Evolutionary conservation across 2,888 invertebrate genomes (phyloP).

Genomic region (Drosophila formosana): DNA sequence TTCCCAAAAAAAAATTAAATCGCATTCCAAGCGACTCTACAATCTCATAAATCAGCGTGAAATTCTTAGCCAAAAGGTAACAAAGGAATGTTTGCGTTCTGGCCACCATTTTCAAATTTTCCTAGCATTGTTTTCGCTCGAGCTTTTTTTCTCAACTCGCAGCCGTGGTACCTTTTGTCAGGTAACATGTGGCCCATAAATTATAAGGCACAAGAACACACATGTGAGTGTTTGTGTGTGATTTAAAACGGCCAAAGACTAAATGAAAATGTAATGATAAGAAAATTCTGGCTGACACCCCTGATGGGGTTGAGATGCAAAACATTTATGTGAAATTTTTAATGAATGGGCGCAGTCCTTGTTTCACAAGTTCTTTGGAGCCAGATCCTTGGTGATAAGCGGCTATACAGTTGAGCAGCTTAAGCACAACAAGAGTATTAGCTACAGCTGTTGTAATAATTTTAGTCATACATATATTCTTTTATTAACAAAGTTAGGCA

Average conservation of each 20-base stretch:
- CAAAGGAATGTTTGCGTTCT: constrained; percentile 56
- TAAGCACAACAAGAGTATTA: constrained; percentile 6
- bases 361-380: constrained; percentile 1
- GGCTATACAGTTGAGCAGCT: constrained; percentile 21
- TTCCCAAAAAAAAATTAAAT: constrained; percentile 23
- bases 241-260: constrained; percentile 48
- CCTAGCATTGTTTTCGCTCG: constrained; percentile 59
- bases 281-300: constrained; percentile 28
- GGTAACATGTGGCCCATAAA: constrained; percentile 79
- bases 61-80: constrained; percentile 65
- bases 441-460: neutral
- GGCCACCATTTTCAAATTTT: constrained; percentile 50
- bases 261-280: constrained; percentile 53
- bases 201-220: constrained; percentile 55
- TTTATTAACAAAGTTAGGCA: too few relatives aligned
- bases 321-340: constrained; percentile 47
- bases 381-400: constrained; percentile 65
- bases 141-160: constrained; percentile 44
- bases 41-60: constrained; percentile 74
- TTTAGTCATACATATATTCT: neutral
- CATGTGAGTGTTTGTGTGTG: constrained; percentile 34
- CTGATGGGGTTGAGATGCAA: constrained; percentile 27
- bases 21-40: constrained; percentile 34
- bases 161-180: constrained; percentile 59
- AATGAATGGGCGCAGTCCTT: constrained; percentile 62